Conservation (phyloP, 2,888 invertebrate genomes). For the Himalopsyche japonica region DNA sequence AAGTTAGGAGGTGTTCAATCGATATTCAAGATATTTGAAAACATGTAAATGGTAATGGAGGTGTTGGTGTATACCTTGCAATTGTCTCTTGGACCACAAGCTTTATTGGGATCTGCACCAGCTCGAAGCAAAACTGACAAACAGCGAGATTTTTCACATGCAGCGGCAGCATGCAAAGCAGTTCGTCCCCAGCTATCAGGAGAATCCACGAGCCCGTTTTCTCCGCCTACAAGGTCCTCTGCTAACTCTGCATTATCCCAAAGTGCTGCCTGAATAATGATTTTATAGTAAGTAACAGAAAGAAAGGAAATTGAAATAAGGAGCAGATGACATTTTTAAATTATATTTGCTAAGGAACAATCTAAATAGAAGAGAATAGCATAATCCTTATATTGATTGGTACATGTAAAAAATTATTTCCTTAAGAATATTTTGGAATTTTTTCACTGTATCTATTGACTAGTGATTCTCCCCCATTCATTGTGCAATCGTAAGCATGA, state of each 20-base stretch:
- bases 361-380: too few species aligned
- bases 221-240: slow-evolving; percentile 75
- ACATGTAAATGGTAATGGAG: background rate
- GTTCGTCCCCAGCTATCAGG: slow-evolving; percentile 76
- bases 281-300: too few species aligned
- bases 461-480: too few species aligned
- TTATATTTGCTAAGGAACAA: background rate
- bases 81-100: slow-evolving; percentile 69
- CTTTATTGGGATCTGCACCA: slow-evolving; percentile 72
- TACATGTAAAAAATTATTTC: too few species aligned
- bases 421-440: too few species aligned
- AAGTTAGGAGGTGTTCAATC: too few species aligned
- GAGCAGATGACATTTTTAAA: background rate
- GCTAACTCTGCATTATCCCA: slow-evolving; percentile 88
- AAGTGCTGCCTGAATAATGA: slow-evolving; percentile 67
- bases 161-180: slow-evolving; percentile 81
- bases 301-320: too few species aligned
- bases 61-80: slow-evolving; percentile 58
- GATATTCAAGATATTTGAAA: too few species aligned
- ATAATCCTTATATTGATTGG: too few species aligned
- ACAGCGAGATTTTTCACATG: slow-evolving; percentile 76
- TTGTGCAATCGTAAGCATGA: too few species aligned
- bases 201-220: slow-evolving; percentile 66
- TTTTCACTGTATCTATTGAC: too few species aligned
- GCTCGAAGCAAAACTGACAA: slow-evolving; percentile 71